A percentile compares a stretch with the other conserved stretches of the same genome.
phyloP scores from a whole-genome alignment of 2,113 vertebrate species.

The Prionailurus bengalensis region DNA sequence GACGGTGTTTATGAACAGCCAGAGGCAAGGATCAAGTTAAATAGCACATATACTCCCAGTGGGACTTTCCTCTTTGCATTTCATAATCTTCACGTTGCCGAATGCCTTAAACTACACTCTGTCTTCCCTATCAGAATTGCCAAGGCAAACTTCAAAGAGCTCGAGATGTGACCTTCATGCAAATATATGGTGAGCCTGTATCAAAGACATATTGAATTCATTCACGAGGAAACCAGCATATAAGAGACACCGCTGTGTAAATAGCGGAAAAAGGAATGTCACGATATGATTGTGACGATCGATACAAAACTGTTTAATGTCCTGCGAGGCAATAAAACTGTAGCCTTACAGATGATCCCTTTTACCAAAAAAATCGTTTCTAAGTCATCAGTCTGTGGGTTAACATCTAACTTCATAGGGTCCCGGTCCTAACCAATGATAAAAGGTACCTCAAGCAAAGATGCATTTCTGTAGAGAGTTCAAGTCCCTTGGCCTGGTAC shows the following conservation, averaged over 20 bases:
- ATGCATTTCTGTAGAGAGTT: neutral
- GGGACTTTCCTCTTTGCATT: conserved; percentile 54
- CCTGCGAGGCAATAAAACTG: neutral
- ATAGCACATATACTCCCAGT: conserved; percentile 45
- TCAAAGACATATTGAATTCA: conserved; percentile 37
- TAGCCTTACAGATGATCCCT: neutral
- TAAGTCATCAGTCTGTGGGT: neutral
- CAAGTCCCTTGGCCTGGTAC: neutral
- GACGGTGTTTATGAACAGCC: conserved; percentile 67
- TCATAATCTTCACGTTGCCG: conserved; percentile 48
- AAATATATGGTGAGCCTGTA: neutral
- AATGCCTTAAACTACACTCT: conserved; percentile 29
- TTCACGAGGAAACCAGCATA: conserved; percentile 29
- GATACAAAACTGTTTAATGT: conserved; percentile 1
- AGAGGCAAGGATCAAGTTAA: conserved; percentile 66
- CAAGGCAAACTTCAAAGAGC: conserved; percentile 37
- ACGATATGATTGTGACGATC: neutral
- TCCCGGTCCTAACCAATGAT: neutral
- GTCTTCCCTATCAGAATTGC: conserved; percentile 24
- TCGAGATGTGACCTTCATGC: conserved; percentile 40
- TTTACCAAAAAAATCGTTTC: conserved; percentile 33
- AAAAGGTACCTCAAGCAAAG: neutral
- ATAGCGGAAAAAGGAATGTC: neutral
- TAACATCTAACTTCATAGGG: neutral
- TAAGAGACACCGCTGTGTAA: neutral